Conservation (phyloP, 1,140 invertebrate species). For the Gonioctena quinquepunctata region DNA sequence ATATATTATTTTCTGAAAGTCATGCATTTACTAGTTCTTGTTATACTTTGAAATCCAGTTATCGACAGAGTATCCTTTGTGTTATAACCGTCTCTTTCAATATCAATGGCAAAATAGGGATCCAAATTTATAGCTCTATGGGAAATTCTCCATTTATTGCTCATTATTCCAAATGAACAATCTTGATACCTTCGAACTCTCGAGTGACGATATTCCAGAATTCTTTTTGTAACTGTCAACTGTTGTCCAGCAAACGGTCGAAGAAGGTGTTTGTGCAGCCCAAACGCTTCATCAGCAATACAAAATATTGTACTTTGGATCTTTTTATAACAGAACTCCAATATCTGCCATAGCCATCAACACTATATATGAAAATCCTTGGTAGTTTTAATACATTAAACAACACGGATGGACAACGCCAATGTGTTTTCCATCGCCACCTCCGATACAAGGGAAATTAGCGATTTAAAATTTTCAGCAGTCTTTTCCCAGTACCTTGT, state of each 20-base stretch:
- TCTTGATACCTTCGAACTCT: constrained; percentile 53
- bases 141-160: constrained; percentile 50
- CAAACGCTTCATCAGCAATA: constrained; percentile 52
- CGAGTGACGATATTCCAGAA: constrained; percentile 57
- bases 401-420: background rate
- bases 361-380: constrained; percentile 48
- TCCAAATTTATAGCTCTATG: constrained; percentile 35
- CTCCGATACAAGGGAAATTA: background rate
- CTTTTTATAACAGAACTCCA: background rate
- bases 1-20: background rate
- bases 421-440: constrained; percentile 21
- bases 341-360: constrained; percentile 53
- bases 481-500: background rate
- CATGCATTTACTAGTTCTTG: background rate
- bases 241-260: constrained; percentile 49
- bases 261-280: constrained; percentile 42
- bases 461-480: background rate
- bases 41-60: background rate
- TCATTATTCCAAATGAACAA: constrained; percentile 48
- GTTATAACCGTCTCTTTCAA: constrained; percentile 8
- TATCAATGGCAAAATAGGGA: constrained; percentile 20
- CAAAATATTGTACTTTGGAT: constrained; percentile 33
- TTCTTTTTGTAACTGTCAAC: constrained; percentile 40
- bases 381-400: constrained; percentile 40
- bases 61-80: background rate